phyloP scores from a whole-genome alignment of 2,113 vertebrate species.

The Vulpes vulpes region DNA sequence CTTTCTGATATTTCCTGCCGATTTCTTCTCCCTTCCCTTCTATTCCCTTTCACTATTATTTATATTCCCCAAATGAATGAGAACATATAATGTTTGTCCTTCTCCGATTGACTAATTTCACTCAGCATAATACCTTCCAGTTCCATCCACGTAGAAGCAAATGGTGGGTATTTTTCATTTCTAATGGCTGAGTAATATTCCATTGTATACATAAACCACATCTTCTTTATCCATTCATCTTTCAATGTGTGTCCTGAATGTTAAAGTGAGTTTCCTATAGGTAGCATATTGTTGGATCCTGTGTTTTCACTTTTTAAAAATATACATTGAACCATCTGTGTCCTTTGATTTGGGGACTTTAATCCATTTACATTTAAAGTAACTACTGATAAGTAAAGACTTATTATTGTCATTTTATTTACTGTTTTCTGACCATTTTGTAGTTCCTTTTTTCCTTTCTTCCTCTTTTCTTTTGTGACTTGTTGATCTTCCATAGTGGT shows the following conservation, averaged over 20 bases:
- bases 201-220: no score
- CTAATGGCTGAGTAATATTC: no score
- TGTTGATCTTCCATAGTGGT: not conserved
- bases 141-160: no score
- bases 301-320: not conserved
- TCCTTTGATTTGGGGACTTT: not conserved
- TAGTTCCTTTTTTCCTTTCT: not conserved
- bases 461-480: not conserved
- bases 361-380: not conserved
- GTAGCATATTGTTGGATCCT: not conserved
- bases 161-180: no score
- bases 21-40: no score
- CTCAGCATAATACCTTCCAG: no score
- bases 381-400: not conserved
- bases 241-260: not conserved
- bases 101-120: no score
- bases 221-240: not conserved
- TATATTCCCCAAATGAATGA: no score
- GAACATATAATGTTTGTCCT: no score
- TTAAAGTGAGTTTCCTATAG: not conserved
- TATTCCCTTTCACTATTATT: no score
- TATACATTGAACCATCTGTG: not conserved
- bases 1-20: no score
- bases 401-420: not conserved
- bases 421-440: not conserved